Evolutionary conservation across 2,797 vertebrate genomes (phyloP).

Genomic region (Silurus aristotelis): DNA sequence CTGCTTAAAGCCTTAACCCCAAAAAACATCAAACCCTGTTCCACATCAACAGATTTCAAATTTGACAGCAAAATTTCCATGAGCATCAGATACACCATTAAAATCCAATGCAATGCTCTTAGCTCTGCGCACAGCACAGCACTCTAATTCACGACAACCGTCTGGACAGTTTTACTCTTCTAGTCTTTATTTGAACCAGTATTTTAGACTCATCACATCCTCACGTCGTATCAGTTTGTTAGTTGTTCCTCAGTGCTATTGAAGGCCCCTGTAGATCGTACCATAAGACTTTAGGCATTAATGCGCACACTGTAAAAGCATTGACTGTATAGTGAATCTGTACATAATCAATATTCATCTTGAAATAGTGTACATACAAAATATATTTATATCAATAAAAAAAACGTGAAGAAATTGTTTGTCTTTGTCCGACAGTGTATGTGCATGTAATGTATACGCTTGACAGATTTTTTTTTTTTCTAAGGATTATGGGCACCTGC

Average conservation of each 20-base stretch:
- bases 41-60: background rate
- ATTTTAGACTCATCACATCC: conserved; percentile 29
- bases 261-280: conserved; percentile 60
- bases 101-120: background rate
- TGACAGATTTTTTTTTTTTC: background rate
- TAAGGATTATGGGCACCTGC: background rate
- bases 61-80: conserved; percentile 1
- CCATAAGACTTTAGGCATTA: conserved; percentile 58
- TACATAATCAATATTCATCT: conserved; percentile 63
- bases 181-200: conserved; percentile 11
- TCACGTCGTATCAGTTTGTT: conserved; percentile 6
- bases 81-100: background rate
- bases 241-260: conserved; percentile 48
- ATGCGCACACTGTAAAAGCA: conserved; percentile 38
- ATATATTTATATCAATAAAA: conserved; percentile 78
- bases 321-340: conserved; percentile 64
- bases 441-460: background rate
- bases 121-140: background rate
- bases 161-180: conserved; percentile 2
- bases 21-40: too few relatives aligned
- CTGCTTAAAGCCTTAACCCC: background rate
- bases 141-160: background rate
- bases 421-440: conserved; percentile 29
- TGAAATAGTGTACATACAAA: conserved; percentile 76
- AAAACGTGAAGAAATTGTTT: conserved; percentile 38